Evolutionary conservation across 1,140 invertebrate species (phyloP).

Genomic region (Drosophila bocki): DNA sequence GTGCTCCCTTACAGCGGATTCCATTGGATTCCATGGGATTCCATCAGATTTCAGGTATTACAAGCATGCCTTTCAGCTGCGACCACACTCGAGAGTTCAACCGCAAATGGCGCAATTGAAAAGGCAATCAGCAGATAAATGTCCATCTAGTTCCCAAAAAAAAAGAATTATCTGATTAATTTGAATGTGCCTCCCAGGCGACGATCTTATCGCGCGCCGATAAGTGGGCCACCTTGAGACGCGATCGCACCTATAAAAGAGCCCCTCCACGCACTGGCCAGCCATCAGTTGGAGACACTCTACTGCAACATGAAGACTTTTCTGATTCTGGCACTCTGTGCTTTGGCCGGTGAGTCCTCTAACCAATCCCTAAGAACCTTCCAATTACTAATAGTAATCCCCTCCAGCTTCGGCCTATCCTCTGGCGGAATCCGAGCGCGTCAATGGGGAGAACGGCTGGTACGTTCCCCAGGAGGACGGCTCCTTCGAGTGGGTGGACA

Average conservation of each 20-base stretch:
- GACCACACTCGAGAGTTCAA: slow-evolving; percentile 4
- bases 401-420: slow-evolving; percentile 53
- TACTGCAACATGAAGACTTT: slow-evolving; percentile 31
- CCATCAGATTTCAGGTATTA: background rate
- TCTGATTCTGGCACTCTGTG: slow-evolving; percentile 31
- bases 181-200: slow-evolving; percentile 30
- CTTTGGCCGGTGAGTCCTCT: slow-evolving; percentile 54
- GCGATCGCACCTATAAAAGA: slow-evolving; percentile 20
- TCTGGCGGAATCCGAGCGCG: slow-evolving; percentile 63
- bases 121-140: slow-evolving; percentile 53
- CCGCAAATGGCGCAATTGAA: slow-evolving; percentile 13
- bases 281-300: slow-evolving; percentile 19
- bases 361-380: background rate
- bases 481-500: slow-evolving; percentile 69
- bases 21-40: background rate
- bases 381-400: background rate
- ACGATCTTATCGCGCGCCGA: slow-evolving; percentile 27
- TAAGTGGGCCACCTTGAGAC: slow-evolving; percentile 29
- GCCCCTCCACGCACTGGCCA: background rate
- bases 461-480: slow-evolving; percentile 74
- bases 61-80: slow-evolving; percentile 3
- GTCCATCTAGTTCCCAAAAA: slow-evolving; percentile 6
- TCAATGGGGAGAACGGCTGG: slow-evolving; percentile 79
- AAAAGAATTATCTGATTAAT: slow-evolving; percentile 34
- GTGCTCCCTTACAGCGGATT: background rate